A percentile compares a stretch with the other conserved stretches of the same genome.
Conservation (phyloP, 1,140 invertebrate genomes). For the Ceratina calcarata region DNA sequence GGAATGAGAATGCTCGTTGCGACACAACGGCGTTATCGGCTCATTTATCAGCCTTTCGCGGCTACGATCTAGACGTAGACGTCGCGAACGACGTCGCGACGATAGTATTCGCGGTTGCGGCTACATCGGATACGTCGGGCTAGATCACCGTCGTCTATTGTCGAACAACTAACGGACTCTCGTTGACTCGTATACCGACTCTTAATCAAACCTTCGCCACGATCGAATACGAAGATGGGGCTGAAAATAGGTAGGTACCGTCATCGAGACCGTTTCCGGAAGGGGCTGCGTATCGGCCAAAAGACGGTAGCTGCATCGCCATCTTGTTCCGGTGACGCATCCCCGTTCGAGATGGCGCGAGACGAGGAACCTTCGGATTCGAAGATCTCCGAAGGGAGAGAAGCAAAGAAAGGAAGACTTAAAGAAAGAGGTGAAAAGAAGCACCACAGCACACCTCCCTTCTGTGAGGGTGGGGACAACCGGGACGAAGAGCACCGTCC, state of each 20-base stretch:
- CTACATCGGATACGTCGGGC: conserved; percentile 60
- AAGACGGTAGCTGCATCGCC: conserved; percentile 55
- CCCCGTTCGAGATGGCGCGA: conserved; percentile 35
- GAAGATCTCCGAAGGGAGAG: background rate
- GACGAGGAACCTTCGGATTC: background rate
- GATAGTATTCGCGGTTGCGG: conserved; percentile 28
- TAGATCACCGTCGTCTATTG: conserved; percentile 65
- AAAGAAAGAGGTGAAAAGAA: background rate
- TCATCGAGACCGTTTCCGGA: background rate
- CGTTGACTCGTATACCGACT: conserved; percentile 73
- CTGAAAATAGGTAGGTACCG: conserved; percentile 1
- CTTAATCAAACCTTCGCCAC: conserved; percentile 77
- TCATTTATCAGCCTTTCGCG: conserved; percentile 78
- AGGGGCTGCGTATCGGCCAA: background rate
- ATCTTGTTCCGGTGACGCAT: conserved; percentile 73
- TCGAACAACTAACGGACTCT: conserved; percentile 65
- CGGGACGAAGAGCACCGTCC: conserved; percentile 70
- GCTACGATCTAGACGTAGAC: conserved; percentile 50
- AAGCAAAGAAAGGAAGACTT: background rate
- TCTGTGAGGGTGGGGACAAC: conserved; percentile 69
- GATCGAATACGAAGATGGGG: conserved; percentile 55
- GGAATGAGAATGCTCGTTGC: conserved; percentile 67
- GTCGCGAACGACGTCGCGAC: conserved; percentile 21
- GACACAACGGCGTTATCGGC: conserved; percentile 78
- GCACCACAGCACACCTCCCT: conserved; percentile 57